Evolutionary conservation across 2,113 vertebrate genomes (phyloP).

Genomic region (Elanus axillaris): DNA sequence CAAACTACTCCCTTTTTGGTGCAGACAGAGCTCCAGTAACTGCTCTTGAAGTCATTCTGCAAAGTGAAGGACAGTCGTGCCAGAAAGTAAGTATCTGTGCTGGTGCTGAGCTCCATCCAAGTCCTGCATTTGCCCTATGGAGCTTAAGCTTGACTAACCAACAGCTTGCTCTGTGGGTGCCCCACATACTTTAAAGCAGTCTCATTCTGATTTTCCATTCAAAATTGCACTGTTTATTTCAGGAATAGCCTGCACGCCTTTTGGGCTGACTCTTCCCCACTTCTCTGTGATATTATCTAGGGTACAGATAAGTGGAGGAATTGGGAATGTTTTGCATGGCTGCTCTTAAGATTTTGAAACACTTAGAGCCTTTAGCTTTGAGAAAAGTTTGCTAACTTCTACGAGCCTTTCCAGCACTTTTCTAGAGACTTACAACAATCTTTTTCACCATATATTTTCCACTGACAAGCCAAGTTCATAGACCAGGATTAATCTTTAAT

Average conservation of each 20-base stretch:
- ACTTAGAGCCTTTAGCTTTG: background rate
- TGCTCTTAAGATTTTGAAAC: background rate
- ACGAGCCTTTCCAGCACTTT: background rate
- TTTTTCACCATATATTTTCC: background rate
- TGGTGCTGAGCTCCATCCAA: background rate
- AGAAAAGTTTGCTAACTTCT: background rate
- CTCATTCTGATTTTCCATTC: background rate
- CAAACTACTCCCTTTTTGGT: background rate
- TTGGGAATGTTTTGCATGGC: background rate
- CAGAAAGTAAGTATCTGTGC: background rate
- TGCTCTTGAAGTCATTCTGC: background rate
- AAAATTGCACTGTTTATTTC: background rate
- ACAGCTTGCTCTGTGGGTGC: background rate
- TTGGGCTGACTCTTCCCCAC: background rate
- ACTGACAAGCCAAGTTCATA: background rate
- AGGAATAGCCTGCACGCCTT: background rate
- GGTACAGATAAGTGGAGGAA: background rate
- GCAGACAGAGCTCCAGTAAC: background rate
- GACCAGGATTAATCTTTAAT: background rate
- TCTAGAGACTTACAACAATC: background rate
- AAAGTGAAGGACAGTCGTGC: background rate
- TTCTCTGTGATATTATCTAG: background rate
- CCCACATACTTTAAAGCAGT: background rate
- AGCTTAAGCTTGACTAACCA: background rate
- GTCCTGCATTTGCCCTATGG: background rate